Evolutionary conservation across 1,140 invertebrate genomes (phyloP), one percentile per base, ranked within the genome.

Genomic region (Calosoma granatense): DNA sequence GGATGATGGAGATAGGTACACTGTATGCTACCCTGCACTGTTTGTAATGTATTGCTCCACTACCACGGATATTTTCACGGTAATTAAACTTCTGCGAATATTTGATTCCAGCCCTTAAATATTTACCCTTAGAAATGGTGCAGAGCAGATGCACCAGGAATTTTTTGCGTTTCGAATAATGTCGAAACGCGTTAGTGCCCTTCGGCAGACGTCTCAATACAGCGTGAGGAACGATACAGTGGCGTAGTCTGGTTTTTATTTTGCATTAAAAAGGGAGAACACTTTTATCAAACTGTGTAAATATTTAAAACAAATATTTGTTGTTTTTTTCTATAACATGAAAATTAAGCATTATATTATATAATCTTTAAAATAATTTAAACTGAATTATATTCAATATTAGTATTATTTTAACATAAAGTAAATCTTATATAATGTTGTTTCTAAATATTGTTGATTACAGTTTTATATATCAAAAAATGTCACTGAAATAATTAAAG

Each of bases 161-260:
- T 47, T 4, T 47, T 47, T 17, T 12, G 9, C 15, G 9, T 47
- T 47, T 47, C 41, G 17, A 47, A 47, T 47, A 47, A 47, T 47
- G 41, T 47, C 41, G 4, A 17, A 47, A 12, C 41, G 41, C 15
- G 41, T 47, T 47, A 47, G 41, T 47, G 17, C 41, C 41, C 15
- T 47, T 47, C 41, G 41, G 41, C 41, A 17, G 41, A 47, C 41
- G 15, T 47, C 41, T 47, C 41, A 47, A 47, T 47, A 47, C 15
- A 11, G 3, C 9, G 3, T 4, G 17, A 47, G 6, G 6, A 47
- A 17, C 17, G 41, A 47, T 9, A 9, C 41, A 47, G 41, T 47
- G 41, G 17, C 41, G 41, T 47, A 47, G 26, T 6, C n/a, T n/a
- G n/a, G n/a, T n/a, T n/a, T 36, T n/a, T 36, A 36, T 36, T 36